Base-by-base conservation (phyloP, 2,797 vertebrate species). In the Poeciliopsis turneri region DNA sequence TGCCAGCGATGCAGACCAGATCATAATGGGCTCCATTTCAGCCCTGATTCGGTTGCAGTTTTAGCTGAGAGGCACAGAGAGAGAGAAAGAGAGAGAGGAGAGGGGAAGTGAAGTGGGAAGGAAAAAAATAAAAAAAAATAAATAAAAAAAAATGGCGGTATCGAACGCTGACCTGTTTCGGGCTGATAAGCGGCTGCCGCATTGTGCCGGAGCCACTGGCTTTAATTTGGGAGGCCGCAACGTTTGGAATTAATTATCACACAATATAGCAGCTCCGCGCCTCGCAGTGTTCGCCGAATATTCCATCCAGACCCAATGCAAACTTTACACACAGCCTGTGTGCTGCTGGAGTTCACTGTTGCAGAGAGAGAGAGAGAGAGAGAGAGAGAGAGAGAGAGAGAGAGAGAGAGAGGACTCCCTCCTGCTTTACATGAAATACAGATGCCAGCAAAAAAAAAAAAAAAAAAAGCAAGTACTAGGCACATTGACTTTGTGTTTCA, bases 141-240 rank as follows among this genome's bases (percentile, higher is more conserved):
- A 30, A 30, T 30, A 30, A 43, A 43, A 93, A 94, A 93, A 74
- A 75, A 39, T 93, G 90, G 93, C 94, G 83, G 90, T 92, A 95
- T 95, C 93, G 91, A 92, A 92, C 86, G 86, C 94, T 96, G 95
- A 96, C 95, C 95, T 96, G 96, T 94, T 96, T 95, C 90, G 93
- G 88, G 93, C 91, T 94, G 95, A 96, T 96, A 96, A 96, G 94
- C 91, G 57, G 81, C 36, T 84, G 86, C 87, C 89, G 90, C 93
- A 93, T 93, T 92, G 89, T 94, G 93, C 89, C 61, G 84, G 91
- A 94, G 92, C 91, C 89, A 94, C 93, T 94, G 89, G 91, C 94
- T 95, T 95, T 94, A 93, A 94, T 95, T 95, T 93, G 86, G 9
- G 87, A 92, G 92, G 90, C 89, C 77, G 89, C 93, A 93, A 95